A percentile compares a stretch with the other conserved stretches of the same genome.
Conservation (phyloP, 2,888 invertebrate species). For the Pandemis corylana region DNA sequence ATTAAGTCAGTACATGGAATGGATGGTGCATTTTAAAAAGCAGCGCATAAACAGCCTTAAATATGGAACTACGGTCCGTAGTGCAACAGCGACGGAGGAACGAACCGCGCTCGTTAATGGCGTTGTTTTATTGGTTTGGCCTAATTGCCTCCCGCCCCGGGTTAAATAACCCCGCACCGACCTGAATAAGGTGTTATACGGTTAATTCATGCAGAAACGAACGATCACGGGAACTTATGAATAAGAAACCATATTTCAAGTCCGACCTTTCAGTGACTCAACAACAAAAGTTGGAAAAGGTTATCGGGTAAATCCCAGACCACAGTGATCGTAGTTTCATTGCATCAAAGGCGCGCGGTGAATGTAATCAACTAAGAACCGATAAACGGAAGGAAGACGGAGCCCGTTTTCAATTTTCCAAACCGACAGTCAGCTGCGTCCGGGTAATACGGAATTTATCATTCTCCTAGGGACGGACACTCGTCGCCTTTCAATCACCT, state of each 20-base stretch:
- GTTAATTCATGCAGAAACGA: conserved; percentile 53
- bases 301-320: conserved; percentile 41
- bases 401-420: conserved; percentile 71
- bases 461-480: conserved; percentile 60
- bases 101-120: conserved; percentile 65
- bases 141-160: conserved; percentile 76
- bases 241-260: conserved; percentile 33
- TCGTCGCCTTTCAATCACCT: conserved; percentile 74
- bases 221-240: conserved; percentile 32
- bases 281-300: conserved; percentile 36
- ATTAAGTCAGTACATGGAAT: neutral
- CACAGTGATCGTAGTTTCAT: conserved; percentile 48
- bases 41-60: conserved; percentile 35
- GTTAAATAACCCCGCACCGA: conserved; percentile 70
- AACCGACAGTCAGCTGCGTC: conserved; percentile 68
- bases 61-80: conserved; percentile 40
- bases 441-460: conserved; percentile 69
- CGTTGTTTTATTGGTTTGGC: conserved; percentile 75
- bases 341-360: conserved; percentile 47
- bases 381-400: conserved; percentile 52
- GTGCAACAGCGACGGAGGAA: conserved; percentile 56
- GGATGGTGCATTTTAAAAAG: conserved; percentile 29
- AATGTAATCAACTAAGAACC: conserved; percentile 55
- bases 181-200: conserved; percentile 60
- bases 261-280: conserved; percentile 42